Conservation (phyloP, 2,888 invertebrate species). For the Tuberolachnus salignus region DNA sequence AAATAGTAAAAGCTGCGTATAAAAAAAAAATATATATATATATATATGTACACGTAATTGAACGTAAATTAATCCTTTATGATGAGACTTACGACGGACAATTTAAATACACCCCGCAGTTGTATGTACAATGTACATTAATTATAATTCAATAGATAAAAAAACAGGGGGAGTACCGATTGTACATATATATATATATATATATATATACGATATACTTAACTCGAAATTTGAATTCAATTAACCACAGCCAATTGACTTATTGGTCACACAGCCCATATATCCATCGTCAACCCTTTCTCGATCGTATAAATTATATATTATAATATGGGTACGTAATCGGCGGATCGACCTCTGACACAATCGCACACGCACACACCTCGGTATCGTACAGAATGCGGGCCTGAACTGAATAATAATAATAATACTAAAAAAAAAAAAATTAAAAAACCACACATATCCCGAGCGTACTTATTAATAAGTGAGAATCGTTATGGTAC, state of each 20-base stretch:
- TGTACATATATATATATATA: too few relatives aligned
- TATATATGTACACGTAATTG: too few relatives aligned
- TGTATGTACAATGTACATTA: too few relatives aligned
- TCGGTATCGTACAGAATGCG: constrained; percentile 38
- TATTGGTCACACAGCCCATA: constrained; percentile 56
- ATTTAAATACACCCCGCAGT: background rate
- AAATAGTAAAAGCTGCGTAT: too few relatives aligned
- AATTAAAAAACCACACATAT: constrained; percentile 1
- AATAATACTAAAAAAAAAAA: constrained; percentile 30
- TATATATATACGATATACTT: too few relatives aligned
- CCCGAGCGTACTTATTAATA: constrained; percentile 13
- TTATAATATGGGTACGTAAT: constrained; percentile 46
- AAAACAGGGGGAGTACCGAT: background rate
- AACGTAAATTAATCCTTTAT: too few relatives aligned
- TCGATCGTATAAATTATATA: background rate
- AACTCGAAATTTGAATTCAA: constrained; percentile 54
- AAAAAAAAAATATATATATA: too few relatives aligned
- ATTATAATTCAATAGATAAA: background rate
- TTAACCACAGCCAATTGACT: constrained; percentile 55
- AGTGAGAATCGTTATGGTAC: constrained; percentile 42
- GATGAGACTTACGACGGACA: too few relatives aligned
- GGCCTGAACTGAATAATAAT: constrained; percentile 51
- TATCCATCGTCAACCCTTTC: constrained; percentile 47
- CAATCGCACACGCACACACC: constrained; percentile 34
- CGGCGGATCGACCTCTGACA: constrained; percentile 54